Evolutionary conservation across 2,888 invertebrate species (phyloP).

Genomic region (Caenorhabditis auriculariae): DNA sequence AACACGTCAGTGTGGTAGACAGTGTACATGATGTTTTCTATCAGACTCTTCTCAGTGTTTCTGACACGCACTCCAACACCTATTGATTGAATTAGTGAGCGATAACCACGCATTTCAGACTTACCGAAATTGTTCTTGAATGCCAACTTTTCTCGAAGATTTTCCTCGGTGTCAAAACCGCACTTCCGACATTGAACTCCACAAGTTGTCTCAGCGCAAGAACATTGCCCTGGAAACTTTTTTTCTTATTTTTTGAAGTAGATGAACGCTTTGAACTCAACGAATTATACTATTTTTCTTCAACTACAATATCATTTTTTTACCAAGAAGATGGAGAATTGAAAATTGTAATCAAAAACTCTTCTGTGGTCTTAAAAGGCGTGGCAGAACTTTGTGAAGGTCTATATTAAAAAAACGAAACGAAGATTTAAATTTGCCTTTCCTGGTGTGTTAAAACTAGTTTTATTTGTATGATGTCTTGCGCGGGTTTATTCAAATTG

Average conservation of each 20-base stretch:
- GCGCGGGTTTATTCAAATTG: too few species aligned
- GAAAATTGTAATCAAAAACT: too few species aligned
- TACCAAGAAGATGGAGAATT: too few species aligned
- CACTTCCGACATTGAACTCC: constrained; percentile 34
- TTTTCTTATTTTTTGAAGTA: too few species aligned
- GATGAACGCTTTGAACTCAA: background rate
- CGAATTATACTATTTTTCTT: background rate
- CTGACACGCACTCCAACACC: constrained; percentile 1
- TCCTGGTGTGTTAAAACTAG: too few species aligned
- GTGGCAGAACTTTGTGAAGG: too few species aligned
- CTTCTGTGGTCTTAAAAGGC: too few species aligned
- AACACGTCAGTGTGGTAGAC: constrained; percentile 2
- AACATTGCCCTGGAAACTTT: constrained; percentile 43
- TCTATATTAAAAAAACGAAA: too few species aligned
- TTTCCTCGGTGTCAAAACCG: constrained; percentile 11
- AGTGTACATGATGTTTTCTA: constrained; percentile 3
- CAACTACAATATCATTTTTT: background rate
- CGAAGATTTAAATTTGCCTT: too few species aligned
- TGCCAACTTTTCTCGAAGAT: constrained; percentile 1
- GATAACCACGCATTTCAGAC: background rate
- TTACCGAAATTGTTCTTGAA: constrained; percentile 20
- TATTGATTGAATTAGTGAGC: background rate
- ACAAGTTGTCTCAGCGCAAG: constrained; percentile 56
- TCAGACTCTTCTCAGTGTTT: background rate
- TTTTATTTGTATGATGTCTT: too few species aligned